Percentiles rank a stretch among this genome's conserved stretches.
These are phyloP conservation scores for Plebejus anna DNA, from an alignment of 2,888 invertebrate genomes.

Conservation along the genomic window DNA sequence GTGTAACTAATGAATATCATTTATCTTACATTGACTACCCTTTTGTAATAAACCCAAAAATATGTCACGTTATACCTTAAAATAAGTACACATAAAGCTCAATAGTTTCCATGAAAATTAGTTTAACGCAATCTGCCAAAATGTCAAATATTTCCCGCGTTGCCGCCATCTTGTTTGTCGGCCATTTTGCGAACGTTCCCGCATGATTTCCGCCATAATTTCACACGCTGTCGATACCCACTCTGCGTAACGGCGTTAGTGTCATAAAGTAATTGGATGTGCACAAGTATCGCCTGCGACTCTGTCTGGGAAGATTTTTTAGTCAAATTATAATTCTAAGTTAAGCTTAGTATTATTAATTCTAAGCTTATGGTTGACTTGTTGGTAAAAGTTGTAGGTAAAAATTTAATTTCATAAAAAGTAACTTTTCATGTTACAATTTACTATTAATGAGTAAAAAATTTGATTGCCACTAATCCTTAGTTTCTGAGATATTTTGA, in stretches of 20 bases:
- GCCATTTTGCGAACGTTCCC: slow-evolving; percentile 24
- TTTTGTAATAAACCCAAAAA: neutral
- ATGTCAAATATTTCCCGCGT: slow-evolving; percentile 35
- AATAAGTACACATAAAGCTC: neutral
- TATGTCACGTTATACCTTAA: neutral
- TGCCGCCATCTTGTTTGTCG: slow-evolving; percentile 39
- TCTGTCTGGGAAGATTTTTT: neutral
- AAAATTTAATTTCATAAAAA: too few species aligned
- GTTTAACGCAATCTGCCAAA: slow-evolving; percentile 7
- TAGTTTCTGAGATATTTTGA: too few species aligned
- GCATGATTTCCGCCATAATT: slow-evolving; percentile 28
- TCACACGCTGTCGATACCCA: slow-evolving; percentile 33
- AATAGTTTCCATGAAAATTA: slow-evolving; percentile 1
- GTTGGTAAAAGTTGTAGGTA: too few species aligned
- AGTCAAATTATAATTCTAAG: too few species aligned
- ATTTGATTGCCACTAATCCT: too few species aligned
- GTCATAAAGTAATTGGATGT: slow-evolving; percentile 13
- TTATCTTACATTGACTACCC: neutral
- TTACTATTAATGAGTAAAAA: too few species aligned
- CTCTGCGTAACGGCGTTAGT: slow-evolving; percentile 21
- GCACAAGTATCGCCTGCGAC: neutral
- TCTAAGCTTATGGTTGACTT: too few species aligned
- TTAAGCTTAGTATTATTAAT: too few species aligned
- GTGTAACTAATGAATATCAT: too few species aligned
- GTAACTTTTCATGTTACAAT: too few species aligned